Conservation (phyloP, 1,140 invertebrate species). For the Uloborus diversus region DNA sequence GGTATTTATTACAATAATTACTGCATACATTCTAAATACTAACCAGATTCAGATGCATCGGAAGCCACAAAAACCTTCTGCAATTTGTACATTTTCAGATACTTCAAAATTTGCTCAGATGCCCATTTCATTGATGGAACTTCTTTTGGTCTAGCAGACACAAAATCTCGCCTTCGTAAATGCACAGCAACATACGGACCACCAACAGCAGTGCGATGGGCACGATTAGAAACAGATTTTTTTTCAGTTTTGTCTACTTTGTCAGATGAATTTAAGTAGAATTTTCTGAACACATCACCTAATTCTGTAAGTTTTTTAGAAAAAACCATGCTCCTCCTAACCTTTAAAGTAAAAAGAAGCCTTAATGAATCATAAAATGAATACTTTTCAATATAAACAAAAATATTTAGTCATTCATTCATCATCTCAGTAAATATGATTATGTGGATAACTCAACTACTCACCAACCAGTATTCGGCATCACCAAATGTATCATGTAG, state of each 20-base stretch:
- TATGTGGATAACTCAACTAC: slow-evolving; percentile 27
- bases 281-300: slow-evolving; percentile 76
- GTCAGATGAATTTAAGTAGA: slow-evolving; percentile 77
- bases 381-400: background rate
- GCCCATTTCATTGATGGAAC: slow-evolving; percentile 78
- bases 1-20: too few species aligned
- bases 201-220: slow-evolving; percentile 69
- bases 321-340: slow-evolving; percentile 89
- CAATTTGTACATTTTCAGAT: slow-evolving; percentile 72
- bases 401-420: background rate
- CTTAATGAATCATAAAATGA: background rate
- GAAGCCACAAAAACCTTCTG: slow-evolving; percentile 82
- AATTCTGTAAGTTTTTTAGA: slow-evolving; percentile 74
- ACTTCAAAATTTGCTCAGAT: slow-evolving; percentile 74
- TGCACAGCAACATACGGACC: slow-evolving; percentile 83
- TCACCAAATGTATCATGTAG: slow-evolving; percentile 88
- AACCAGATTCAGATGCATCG: slow-evolving; percentile 71
- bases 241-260: slow-evolving; percentile 71
- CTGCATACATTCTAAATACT: background rate
- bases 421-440: background rate
- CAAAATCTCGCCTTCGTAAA: slow-evolving; percentile 85
- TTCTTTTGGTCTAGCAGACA: slow-evolving; percentile 72
- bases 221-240: slow-evolving; percentile 70
- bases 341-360: slow-evolving; percentile 58
- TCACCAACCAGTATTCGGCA: slow-evolving; percentile 81